Evolutionary conservation across 2,797 vertebrate genomes (phyloP).

Genomic region (Chanos chanos): DNA sequence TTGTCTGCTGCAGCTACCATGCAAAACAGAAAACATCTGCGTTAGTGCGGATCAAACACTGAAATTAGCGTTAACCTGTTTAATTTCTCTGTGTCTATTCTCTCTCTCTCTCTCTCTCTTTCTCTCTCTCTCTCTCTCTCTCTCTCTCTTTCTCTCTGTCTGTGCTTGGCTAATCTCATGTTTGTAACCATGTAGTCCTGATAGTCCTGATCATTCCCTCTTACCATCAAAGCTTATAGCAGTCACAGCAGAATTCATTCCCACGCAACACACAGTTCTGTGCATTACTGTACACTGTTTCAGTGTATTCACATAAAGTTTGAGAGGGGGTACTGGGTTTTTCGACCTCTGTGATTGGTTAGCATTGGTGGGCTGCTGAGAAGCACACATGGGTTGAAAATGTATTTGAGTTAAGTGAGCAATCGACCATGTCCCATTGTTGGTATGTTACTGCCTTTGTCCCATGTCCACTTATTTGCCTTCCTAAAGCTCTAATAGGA

Average conservation of each 20-base stretch:
- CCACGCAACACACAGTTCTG: not conserved
- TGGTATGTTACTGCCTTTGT: too few species aligned
- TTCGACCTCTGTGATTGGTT: constrained; percentile 27
- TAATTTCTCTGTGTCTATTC: not conserved
- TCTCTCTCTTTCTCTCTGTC: constrained; percentile 2
- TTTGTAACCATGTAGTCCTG: too few species aligned
- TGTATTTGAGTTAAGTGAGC: too few species aligned
- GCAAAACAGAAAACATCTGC: constrained; percentile 18
- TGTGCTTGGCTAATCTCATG: constrained; percentile 26
- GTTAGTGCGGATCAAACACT: constrained; percentile 32
- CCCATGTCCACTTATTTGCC: too few species aligned
- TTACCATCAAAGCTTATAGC: constrained; percentile 31
- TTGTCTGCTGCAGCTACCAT: not conserved
- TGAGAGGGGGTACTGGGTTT: constrained; percentile 1
- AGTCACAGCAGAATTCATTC: constrained; percentile 13
- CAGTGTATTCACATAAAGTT: not conserved
- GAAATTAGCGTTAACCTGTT: constrained; percentile 42
- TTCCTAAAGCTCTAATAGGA: not conserved
- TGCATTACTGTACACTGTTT: constrained; percentile 11
- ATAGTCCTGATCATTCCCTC: too few species aligned
- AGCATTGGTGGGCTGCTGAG: constrained; percentile 21
- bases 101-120: constrained; percentile 7
- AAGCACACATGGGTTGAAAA: not conserved
- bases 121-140: not conserved
- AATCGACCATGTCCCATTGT: too few species aligned